Base-by-base conservation (phyloP, 2,797 vertebrate species). In the Danio aesculapii region DNA sequence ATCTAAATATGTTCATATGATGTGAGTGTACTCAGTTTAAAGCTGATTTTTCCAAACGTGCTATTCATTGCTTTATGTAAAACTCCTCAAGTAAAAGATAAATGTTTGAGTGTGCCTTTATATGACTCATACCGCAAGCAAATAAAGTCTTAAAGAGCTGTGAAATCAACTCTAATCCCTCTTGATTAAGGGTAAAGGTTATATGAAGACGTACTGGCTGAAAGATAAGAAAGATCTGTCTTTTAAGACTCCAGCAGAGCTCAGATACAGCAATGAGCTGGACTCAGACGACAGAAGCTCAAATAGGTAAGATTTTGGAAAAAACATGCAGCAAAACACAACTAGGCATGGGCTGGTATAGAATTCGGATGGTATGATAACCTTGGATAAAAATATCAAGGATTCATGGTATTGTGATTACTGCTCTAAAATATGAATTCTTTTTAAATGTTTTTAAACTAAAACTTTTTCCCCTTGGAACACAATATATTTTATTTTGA, bases 161-260 rank as follows among this genome's bases (percentile, higher is more conserved):
- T 77, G 44, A 69, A 79, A 76, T 64, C 50, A 57, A n/a, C 39
- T 47, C 43, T 66, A 55, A 30, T 69, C 10, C 41, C 47, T 81
- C 59, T 58, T 72, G n/a, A 62, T 83, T 81, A 73, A 85, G 87
- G 84, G 84, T 43, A 94, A 94, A 89, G 92, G 93, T 77, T 94
- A 93, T 87, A 94, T 94, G 92, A 94, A 94, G 88, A 94, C 92
- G 3, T 94, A 94, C 79, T 95, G 93, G 94, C 88, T 95, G 59
- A 95, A 95, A 81, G 92, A 93, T 46, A 94, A 94, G 87, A 89
- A 91, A 64, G 92, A 94, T 81, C 88, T 94, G 0, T 93, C 92
- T 0, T 94, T 94, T 77, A 93, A 94, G 87, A 90, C 92, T 21
- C 92, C 92, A 17, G 92, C 89, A 2, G 92, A 93, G 87, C 87